These are phyloP conservation scores for Petrocephalus microphthalmus DNA, from an alignment of 2,113 vertebrate species.

Conservation along the genomic window DNA sequence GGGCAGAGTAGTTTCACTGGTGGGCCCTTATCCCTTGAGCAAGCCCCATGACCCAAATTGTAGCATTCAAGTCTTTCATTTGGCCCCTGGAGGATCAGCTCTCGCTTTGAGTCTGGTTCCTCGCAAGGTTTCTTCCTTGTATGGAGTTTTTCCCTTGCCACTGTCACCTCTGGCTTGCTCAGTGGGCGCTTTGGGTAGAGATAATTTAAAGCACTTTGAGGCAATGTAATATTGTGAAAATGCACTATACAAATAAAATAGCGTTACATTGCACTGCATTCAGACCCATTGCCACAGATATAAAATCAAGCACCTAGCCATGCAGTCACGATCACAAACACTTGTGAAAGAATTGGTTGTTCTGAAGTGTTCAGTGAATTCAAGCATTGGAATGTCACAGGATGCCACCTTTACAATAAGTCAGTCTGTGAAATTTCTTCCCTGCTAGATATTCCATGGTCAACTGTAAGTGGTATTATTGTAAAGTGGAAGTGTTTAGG, in stretches of 20 bases:
- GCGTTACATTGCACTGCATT: neutral
- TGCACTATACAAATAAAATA: too few species aligned
- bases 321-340: neutral
- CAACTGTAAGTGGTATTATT: neutral
- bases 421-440: neutral
- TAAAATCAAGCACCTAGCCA: neutral
- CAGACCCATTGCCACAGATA: neutral
- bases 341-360: neutral
- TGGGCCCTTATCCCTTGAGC: neutral
- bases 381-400: neutral
- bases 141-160: too few species aligned
- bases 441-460: neutral
- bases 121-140: too few species aligned
- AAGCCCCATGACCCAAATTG: neutral
- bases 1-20: neutral
- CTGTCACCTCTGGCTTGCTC: too few species aligned
- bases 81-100: too few species aligned
- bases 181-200: too few species aligned
- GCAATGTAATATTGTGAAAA: too few species aligned
- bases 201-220: too few species aligned
- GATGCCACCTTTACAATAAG: too few species aligned
- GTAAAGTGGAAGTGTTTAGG: neutral
- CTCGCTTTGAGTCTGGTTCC: too few species aligned
- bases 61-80: neutral
- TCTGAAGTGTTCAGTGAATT: neutral